A percentile compares a stretch with the other conserved stretches of the same genome.
phyloP scores from a whole-genome alignment of 1,140 invertebrate genomes.

The Megalopta genalis region DNA sequence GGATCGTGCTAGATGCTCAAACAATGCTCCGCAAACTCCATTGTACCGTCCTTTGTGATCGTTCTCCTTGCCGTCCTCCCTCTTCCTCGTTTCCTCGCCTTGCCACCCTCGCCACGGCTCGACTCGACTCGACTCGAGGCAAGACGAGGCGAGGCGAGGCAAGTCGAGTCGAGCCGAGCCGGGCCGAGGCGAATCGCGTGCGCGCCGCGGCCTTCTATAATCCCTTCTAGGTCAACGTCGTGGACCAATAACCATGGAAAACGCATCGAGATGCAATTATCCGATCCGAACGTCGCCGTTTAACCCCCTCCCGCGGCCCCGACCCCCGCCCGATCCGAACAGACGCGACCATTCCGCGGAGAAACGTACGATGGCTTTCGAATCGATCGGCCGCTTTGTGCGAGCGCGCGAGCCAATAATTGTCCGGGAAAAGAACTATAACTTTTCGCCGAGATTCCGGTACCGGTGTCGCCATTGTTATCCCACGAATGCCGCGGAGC shows the following conservation, averaged over 20 bases:
- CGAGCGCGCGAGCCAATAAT: too few relatives aligned
- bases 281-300: neutral
- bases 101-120: too few relatives aligned
- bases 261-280: neutral
- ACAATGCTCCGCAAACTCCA: constrained; percentile 53
- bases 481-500: too few relatives aligned
- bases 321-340: neutral
- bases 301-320: neutral
- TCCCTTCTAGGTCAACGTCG: constrained; percentile 14
- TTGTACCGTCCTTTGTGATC: constrained; percentile 42
- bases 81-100: neutral
- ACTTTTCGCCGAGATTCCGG: too few relatives aligned
- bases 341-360: neutral
- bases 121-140: too few relatives aligned
- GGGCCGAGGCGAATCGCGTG: too few relatives aligned
- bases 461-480: too few relatives aligned
- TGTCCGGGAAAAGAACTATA: too few relatives aligned
- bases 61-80: constrained; percentile 10
- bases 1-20: constrained; percentile 56
- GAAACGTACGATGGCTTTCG: neutral
- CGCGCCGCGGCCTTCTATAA: too few relatives aligned
- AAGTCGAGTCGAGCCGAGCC: too few relatives aligned
- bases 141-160: too few relatives aligned
- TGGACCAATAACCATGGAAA: neutral
- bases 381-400: neutral